phyloP scores from a whole-genome alignment of 2,797 vertebrate genomes.

The Rhabdomys pumilio region DNA sequence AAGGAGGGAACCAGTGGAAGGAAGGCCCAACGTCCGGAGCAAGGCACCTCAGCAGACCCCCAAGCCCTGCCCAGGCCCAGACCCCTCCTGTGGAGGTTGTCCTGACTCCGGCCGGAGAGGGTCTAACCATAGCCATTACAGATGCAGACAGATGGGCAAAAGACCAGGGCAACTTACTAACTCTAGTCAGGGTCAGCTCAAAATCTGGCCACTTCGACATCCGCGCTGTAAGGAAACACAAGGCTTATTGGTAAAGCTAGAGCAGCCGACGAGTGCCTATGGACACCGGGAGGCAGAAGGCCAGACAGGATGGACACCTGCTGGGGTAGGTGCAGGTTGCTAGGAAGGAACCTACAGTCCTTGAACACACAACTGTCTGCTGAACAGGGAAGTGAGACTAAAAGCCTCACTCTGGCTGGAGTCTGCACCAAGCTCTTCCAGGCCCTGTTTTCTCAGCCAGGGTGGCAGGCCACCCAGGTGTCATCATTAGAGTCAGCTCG shows the following conservation, averaged over 20 bases:
- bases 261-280: fast-evolving
- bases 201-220: slow-evolving; percentile 96
- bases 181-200: slow-evolving; percentile 92
- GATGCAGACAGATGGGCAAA: slow-evolving; percentile 64
- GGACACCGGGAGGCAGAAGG: background rate
- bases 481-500: background rate
- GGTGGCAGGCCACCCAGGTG: background rate
- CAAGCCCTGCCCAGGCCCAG: background rate
- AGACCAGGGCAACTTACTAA: slow-evolving; percentile 94
- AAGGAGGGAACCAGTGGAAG: background rate
- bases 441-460: background rate
- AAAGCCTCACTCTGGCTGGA: background rate
- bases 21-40: slow-evolving; percentile 1
- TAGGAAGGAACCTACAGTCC: background rate
- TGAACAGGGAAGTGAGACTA: background rate
- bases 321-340: background rate
- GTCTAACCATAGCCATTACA: slow-evolving; percentile 73
- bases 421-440: background rate
- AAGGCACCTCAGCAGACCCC: background rate
- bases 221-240: slow-evolving; percentile 97
- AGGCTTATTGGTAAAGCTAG: slow-evolving; percentile 89
- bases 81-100: background rate
- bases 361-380: background rate
- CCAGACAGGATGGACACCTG: background rate
- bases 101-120: slow-evolving; percentile 68